A percentile compares a stretch with the other conserved stretches of the same genome.
Conservation (phyloP, 2,113 vertebrate species). For the Ailuropoda melanoleuca region DNA sequence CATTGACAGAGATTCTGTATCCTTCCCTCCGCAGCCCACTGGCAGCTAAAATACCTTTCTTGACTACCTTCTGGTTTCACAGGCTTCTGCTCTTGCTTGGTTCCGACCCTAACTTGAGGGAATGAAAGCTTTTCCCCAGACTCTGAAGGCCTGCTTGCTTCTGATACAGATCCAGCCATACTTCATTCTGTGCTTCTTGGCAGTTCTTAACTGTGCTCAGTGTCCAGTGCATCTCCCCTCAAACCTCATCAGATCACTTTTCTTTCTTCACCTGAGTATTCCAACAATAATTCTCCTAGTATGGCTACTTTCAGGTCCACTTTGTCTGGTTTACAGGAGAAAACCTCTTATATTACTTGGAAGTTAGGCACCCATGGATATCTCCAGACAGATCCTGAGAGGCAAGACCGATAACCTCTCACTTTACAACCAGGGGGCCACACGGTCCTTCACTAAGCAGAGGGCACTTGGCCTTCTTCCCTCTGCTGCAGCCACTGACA, state of each 20-base stretch:
- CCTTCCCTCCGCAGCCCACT: neutral
- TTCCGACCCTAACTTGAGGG: neutral
- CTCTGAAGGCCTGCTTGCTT: neutral
- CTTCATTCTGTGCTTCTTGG: neutral
- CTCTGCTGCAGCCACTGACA: neutral
- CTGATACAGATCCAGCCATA: neutral
- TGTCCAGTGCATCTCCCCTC: neutral
- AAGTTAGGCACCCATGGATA: neutral
- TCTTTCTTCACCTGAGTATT: neutral
- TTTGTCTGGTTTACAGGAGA: slow-evolving; percentile 9
- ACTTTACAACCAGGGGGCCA: neutral
- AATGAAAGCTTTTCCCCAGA: neutral
- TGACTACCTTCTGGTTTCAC: neutral
- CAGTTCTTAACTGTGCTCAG: neutral
- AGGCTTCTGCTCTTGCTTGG: neutral
- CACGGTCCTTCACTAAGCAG: neutral
- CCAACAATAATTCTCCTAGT: neutral
- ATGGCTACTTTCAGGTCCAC: neutral
- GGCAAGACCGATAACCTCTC: neutral
- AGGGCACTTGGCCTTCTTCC: neutral
- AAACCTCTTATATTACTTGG: neutral
- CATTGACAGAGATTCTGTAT: neutral
- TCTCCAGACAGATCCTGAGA: neutral
- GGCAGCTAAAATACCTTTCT: neutral
- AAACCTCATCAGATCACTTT: neutral